Conservation (phyloP, 2,113 vertebrate species). For the Anser cygnoides region DNA sequence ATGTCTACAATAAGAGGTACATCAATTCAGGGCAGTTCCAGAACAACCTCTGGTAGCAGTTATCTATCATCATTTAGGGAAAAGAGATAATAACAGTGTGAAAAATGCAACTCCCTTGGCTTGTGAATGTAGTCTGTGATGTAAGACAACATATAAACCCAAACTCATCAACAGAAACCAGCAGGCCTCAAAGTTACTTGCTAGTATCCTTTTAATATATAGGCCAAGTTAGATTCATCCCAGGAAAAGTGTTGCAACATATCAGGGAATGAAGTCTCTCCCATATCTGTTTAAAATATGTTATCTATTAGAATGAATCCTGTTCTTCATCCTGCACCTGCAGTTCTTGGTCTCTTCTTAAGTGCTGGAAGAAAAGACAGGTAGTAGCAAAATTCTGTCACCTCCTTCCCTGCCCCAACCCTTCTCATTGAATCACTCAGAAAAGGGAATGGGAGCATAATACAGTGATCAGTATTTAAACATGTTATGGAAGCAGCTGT, state of each 20-base stretch:
- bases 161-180: neutral
- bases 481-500: neutral
- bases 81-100: neutral
- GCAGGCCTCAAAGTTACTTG: neutral
- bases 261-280: neutral
- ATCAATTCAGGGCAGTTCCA: neutral
- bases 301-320: neutral
- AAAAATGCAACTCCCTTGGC: neutral
- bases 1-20: neutral
- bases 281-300: neutral
- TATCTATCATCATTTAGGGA: neutral
- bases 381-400: neutral
- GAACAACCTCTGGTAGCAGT: neutral
- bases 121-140: neutral
- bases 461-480: neutral
- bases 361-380: neutral
- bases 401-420: neutral
- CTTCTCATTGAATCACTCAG: neutral
- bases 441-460: neutral
- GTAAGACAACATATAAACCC: neutral
- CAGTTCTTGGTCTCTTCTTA: neutral
- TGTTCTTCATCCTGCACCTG: neutral
- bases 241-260: neutral
- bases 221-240: neutral
- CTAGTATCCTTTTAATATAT: neutral